Percentiles rank a stretch among this genome's conserved stretches.
Conservation (phyloP, 2,113 vertebrate genomes). For the Thryonomys swinderianus region DNA sequence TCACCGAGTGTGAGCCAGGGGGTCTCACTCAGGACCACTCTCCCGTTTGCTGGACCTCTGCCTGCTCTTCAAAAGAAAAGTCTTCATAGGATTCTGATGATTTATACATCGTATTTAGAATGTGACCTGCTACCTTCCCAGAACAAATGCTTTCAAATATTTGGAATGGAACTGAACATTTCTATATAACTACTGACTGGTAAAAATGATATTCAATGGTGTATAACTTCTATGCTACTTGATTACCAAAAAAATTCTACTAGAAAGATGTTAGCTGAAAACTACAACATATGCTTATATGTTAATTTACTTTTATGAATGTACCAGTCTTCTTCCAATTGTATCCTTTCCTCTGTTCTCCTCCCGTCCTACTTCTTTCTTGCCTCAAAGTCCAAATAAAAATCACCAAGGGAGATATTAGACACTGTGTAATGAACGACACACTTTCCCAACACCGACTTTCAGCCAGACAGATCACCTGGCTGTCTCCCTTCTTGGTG, state of each 20-base stretch:
- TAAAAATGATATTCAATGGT: conserved; percentile 11
- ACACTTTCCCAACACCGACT: not conserved
- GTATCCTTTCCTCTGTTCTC: not conserved
- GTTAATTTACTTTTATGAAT: conserved; percentile 44
- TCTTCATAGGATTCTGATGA: not conserved
- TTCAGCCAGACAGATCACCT: not conserved
- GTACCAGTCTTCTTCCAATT: not conserved
- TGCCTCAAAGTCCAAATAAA: not conserved
- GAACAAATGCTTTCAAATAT: not conserved
- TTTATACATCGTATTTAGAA: not conserved
- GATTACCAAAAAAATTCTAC: conserved; percentile 18
- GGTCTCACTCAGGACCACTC: not conserved
- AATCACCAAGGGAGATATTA: not conserved
- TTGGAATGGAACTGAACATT: not conserved
- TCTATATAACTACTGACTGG: not conserved
- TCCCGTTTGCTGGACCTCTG: not conserved
- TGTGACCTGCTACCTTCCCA: not conserved
- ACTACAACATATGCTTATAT: not conserved
- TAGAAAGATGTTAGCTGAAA: conserved; percentile 12
- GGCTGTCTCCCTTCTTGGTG: not conserved
- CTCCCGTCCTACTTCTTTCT: not conserved
- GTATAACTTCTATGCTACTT: not conserved
- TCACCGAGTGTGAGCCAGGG: not conserved
- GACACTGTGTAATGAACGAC: not conserved
- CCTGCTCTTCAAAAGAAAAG: not conserved